These are phyloP conservation scores for Tachypleus tridentatus DNA, from an alignment of 1,140 invertebrate genomes.

Conservation along the genomic window DNA sequence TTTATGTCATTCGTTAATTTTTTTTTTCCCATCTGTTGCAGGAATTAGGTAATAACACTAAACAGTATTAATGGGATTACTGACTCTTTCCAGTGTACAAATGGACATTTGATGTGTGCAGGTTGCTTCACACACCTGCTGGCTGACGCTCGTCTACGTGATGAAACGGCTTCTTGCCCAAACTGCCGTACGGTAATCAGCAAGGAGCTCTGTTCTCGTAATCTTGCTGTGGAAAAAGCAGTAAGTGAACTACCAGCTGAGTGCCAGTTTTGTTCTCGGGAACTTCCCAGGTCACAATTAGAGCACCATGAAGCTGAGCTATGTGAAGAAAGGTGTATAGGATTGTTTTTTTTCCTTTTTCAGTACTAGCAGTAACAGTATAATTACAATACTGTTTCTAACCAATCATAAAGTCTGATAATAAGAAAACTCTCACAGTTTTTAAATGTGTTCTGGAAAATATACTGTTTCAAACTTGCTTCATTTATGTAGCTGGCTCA, in stretches of 20 bases:
- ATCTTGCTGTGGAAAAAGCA: constrained; percentile 90
- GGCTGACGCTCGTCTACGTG: constrained; percentile 81
- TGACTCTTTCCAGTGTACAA: constrained; percentile 56
- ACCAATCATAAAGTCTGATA: no score
- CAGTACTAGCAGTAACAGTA: no score
- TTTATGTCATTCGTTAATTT: no score
- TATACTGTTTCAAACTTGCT: no score
- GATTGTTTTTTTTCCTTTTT: no score
- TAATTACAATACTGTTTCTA: no score
- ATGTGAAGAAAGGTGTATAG: constrained; percentile 68
- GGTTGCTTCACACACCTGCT: constrained; percentile 90
- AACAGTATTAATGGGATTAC: no score
- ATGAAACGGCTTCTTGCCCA: constrained; percentile 84
- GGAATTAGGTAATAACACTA: no score
- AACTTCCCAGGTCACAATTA: constrained; percentile 72
- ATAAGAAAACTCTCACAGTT: no score
- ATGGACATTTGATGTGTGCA: constrained; percentile 95
- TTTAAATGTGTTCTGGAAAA: no score
- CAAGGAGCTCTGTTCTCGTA: constrained; percentile 40
- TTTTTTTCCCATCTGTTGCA: no score
- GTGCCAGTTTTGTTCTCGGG: constrained; percentile 73
- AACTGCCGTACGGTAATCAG: constrained; percentile 89
- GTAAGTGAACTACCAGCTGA: constrained; percentile 82
- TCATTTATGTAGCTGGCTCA: no score
- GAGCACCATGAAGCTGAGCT: constrained; percentile 69